A percentile compares a stretch with the other conserved stretches of the same genome.
These are phyloP conservation scores for Saccostrea glomerata DNA, from an alignment of 1,140 invertebrate species.

Conservation along the genomic window DNA sequence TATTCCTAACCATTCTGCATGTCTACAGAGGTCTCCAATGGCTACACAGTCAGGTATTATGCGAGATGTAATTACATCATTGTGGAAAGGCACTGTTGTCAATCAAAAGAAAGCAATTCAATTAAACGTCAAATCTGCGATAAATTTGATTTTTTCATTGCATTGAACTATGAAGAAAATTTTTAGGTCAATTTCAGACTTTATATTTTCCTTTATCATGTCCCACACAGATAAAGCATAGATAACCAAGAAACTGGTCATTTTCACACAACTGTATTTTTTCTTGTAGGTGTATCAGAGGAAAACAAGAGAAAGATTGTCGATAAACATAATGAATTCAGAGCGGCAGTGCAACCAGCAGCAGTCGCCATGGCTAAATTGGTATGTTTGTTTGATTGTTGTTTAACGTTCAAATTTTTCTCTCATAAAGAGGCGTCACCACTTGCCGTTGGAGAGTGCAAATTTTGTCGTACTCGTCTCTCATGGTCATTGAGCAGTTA, in stretches of 20 bases:
- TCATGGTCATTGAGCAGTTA: too few species aligned
- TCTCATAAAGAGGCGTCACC: too few species aligned
- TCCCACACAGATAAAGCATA: too few species aligned
- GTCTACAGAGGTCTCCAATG: background rate
- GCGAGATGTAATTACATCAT: background rate
- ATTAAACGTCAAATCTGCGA: too few species aligned
- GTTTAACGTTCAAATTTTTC: background rate
- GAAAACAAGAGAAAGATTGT: background rate
- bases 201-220: too few species aligned
- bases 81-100: background rate
- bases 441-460: too few species aligned
- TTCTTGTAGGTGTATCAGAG: background rate
- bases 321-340: conserved; percentile 8
- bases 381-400: background rate
- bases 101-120: too few species aligned
- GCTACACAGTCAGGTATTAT: background rate
- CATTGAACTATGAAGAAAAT: too few species aligned
- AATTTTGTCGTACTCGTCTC: too few species aligned
- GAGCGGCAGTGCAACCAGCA: background rate
- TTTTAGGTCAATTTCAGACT: too few species aligned
- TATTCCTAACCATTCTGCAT: conserved; percentile 2
- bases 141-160: too few species aligned
- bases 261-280: background rate
- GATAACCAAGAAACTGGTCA: too few species aligned
- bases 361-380: conserved; percentile 25